Conservation (phyloP, 2,113 vertebrate species). For the Chunga burmeisteri region DNA sequence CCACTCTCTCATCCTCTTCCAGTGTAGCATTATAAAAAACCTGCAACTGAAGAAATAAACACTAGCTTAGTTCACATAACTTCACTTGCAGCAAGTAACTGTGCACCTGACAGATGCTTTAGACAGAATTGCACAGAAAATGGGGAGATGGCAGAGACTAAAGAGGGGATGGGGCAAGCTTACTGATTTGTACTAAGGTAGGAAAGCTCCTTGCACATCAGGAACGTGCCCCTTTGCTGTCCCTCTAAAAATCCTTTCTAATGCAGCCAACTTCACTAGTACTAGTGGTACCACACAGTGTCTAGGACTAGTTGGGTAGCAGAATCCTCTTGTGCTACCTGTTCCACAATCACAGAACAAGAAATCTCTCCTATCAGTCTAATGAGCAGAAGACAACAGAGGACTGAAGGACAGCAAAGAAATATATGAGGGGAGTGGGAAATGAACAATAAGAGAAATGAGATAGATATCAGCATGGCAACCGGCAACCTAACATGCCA, state of each 20-base stretch:
- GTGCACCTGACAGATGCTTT: not conserved
- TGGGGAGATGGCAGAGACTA: not conserved
- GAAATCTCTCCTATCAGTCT: not conserved
- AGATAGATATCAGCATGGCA: not conserved
- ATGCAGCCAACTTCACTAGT: not conserved
- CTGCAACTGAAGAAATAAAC: slow-evolving; percentile 69
- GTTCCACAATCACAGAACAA: not conserved
- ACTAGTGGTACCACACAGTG: not conserved
- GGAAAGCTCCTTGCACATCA: not conserved
- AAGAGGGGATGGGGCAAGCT: not conserved
- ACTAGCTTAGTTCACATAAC: not conserved
- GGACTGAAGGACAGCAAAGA: not conserved
- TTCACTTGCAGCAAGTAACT: not conserved
- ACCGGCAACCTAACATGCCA: not conserved
- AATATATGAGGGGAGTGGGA: not conserved
- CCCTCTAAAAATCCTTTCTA: not conserved
- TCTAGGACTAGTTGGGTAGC: not conserved
- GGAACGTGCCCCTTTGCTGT: not conserved
- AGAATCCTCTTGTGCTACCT: not conserved
- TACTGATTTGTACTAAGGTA: not conserved
- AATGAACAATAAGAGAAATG: not conserved
- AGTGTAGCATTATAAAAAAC: slow-evolving; percentile 70
- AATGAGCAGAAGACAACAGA: not conserved
- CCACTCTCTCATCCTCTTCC: slow-evolving; percentile 48
- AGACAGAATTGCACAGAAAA: not conserved